Base-by-base conservation (phyloP, 1,140 invertebrate species). In the Aphidius ervi region DNA sequence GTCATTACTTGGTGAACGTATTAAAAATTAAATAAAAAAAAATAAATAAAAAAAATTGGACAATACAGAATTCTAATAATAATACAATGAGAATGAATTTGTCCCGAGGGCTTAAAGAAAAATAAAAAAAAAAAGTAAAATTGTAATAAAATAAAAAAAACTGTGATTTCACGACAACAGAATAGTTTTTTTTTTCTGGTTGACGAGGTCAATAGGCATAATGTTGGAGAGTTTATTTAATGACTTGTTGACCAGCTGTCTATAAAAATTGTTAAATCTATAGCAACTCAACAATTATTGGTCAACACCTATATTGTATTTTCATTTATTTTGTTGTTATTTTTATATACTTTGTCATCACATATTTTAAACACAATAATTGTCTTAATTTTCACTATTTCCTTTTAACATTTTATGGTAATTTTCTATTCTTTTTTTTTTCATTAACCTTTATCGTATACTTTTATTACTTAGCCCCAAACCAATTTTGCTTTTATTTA, bases 191-290 rank as follows among this genome's bases (percentile, higher is more conserved):
- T 46, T 46, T 48, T 20, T n/a, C 20, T 55, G 45, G 10, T 5
- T 39, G 45, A 58, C 46, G 37, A 59, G 48, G 57, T 50, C 48
- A 59, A 59, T 47, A 39, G 48, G 57, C 40, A 59, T 39, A 16
- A 31, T 52, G 40, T 43, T 10, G 3, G 42, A 42, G 39, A 50
- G 39, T 9, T 10, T 59, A 9, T 52, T 52, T 52, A 59, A 59
- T 47, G 57, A 43, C 57, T 10, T 9, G 7, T 52, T 52, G 47
- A 45, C 16, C 57, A 49, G 42, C 39, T 9, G 50, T 59, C 40
- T 40, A 40, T 41, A 37, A 23, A n/a, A n/a, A 43, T 50, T 59
- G 47, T 50, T 54, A 8, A 40, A 16, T 10, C n/a, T 39, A 42
- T 41, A 9, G 42, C 6, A n/a, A 48, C 39, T 42, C 42, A 6